Conservation (phyloP, 2,113 vertebrate genomes). For the Arothron firmamentum region DNA sequence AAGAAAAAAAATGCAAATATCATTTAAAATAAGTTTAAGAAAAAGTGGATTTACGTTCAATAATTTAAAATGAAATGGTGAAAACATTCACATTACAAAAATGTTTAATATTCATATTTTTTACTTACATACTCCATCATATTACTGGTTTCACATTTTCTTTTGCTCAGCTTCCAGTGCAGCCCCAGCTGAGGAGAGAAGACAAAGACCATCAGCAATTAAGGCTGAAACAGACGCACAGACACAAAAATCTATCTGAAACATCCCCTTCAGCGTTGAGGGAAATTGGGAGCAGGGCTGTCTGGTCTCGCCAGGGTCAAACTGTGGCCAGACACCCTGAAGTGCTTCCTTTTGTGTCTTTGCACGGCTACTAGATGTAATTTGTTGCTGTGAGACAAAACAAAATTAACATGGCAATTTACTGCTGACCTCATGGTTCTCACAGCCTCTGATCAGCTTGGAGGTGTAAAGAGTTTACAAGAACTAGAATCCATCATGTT, state of each 20-base stretch:
- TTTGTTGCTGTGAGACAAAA: conserved; percentile 74
- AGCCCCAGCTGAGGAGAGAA: conserved; percentile 86
- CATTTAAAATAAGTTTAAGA: not conserved
- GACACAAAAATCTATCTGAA: conserved; percentile 61
- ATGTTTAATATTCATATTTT: not conserved
- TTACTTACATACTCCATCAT: conserved; percentile 92
- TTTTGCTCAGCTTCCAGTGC: conserved; percentile 98
- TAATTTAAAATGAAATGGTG: not conserved
- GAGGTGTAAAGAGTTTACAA: conserved; percentile 49
- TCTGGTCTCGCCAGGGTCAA: conserved; percentile 69
- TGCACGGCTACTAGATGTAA: conserved; percentile 68
- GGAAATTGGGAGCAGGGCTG: conserved; percentile 53
- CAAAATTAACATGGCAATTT: conserved; percentile 65
- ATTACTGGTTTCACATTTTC: conserved; percentile 99
- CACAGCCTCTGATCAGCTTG: conserved; percentile 32
- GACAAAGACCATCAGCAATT: conserved; percentile 38
- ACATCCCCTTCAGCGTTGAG: conserved; percentile 52
- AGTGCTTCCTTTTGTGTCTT: conserved; percentile 71
- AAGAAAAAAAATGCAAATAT: conserved; percentile 46
- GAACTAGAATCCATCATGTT: conserved; percentile 46
- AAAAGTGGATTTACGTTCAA: not conserved
- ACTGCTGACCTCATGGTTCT: conserved; percentile 67
- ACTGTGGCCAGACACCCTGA: conserved; percentile 70
- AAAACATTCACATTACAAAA: not conserved
- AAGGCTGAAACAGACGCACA: conserved; percentile 41